These are phyloP conservation scores for Alentia gelatinosa DNA, from an alignment of 2,888 invertebrate genomes.

Conservation along the genomic window DNA sequence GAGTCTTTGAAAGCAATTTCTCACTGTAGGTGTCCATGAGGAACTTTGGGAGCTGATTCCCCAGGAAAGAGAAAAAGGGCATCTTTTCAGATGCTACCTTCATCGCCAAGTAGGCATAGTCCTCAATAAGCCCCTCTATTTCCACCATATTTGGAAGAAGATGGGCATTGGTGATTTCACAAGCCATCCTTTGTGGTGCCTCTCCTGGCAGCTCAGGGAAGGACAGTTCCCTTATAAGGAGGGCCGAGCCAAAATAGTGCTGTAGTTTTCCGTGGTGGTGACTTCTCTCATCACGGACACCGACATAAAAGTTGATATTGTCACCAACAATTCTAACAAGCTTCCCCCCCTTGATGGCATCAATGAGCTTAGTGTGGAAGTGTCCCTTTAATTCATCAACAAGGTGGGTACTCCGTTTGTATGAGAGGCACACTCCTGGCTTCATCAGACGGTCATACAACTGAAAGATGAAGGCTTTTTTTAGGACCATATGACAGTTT, in stretches of 20 bases:
- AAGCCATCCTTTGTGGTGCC: not conserved
- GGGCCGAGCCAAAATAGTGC: slow-evolving; percentile 28
- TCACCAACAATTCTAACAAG: not conserved
- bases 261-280: not conserved
- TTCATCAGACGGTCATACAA: not conserved
- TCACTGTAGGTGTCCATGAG: not conserved
- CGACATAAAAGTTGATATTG: slow-evolving; percentile 32
- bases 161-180: not conserved
- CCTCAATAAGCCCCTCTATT: not conserved
- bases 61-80: not conserved
- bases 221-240: not conserved
- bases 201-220: not conserved
- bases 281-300: not conserved
- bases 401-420: not conserved
- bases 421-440: not conserved
- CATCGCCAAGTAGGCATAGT: slow-evolving; percentile 31
- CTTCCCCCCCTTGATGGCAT: not conserved
- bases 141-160: not conserved
- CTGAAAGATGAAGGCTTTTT: not conserved
- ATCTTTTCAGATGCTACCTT: slow-evolving; percentile 3
- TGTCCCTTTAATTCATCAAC: not conserved
- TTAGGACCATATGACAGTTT: too few species aligned
- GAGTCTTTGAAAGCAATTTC: not conserved
- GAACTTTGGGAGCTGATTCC: not conserved
- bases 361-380: not conserved